Base-by-base conservation (phyloP, 2,113 vertebrate genomes). In the Notarius lentiginosus region DNA sequence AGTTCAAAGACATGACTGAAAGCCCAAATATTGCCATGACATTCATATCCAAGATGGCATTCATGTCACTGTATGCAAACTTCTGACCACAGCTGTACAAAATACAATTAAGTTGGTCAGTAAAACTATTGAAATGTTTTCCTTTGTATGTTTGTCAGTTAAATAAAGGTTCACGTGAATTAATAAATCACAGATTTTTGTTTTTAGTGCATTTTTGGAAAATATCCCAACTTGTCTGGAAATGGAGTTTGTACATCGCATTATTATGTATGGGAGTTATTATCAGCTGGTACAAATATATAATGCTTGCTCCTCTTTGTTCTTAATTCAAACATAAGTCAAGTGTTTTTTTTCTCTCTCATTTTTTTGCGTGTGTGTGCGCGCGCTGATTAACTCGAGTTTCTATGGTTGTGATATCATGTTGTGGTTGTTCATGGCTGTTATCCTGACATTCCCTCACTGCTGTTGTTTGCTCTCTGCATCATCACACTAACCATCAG, bases 251-350 rank as follows among this genome's bases (percentile, higher is more conserved):
- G 41, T 22, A 73, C 2, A 72, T 70, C 0, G 5, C 27, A 34
- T 47, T 47, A 70, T 72, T 20, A 12, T 51, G 86, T 63, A 70
- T 72, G 41, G 20, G 83, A 77, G 24, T 47, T 47, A 87, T 70
- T 70, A 56, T 85, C 82, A 66, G 49, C 58, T 56, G 49, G 72
- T 63, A 79, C 53, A 85, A 77, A 85, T 87, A 87, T 87, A 85
- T 85, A 70, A 22, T 61, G 51, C 76, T 80, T 87, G 88, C 58
- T 81, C 79, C 66, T 70, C 55, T 85, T 88, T 82, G 49, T 82
- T 49, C 79, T 66, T 76, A 80, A 24, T 87, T 76, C 53, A 81
- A 86, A 87, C 49, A 56, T 41, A 87, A 14, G 53, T 53, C 24
- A 53, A 55, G 41, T 41, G 11, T 61, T 41, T 18, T 61, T 60